A percentile compares a stretch with the other conserved stretches of the same genome.
Evolutionary conservation across 1,140 invertebrate genomes (phyloP).

Genomic region (Rhagoletis zephyria): DNA sequence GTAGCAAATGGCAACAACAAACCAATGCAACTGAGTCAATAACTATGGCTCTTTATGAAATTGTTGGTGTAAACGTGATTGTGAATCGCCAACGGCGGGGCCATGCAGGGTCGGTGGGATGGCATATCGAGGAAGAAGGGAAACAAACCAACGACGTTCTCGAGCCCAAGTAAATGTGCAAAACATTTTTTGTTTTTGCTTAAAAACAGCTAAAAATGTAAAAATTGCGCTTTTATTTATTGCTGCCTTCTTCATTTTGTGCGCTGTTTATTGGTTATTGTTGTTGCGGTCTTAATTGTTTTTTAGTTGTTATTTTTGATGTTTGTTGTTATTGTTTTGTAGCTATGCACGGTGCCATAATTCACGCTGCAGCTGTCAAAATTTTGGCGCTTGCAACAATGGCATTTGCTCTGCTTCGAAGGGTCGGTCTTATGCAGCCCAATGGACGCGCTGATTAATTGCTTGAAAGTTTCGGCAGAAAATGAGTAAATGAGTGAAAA

Average conservation of each 20-base stretch:
- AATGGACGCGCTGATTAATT: conserved; percentile 40
- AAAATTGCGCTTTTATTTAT: conserved; percentile 45
- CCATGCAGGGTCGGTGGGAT: background rate
- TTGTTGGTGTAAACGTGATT: conserved; percentile 42
- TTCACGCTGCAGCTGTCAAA: conserved; percentile 41
- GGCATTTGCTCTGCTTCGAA: conserved; percentile 5
- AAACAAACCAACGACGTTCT: background rate
- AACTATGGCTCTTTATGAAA: conserved; percentile 38
- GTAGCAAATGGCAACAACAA: background rate
- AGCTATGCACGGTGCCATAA: conserved; percentile 17
- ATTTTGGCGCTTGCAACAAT: background rate
- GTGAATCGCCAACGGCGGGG: background rate
- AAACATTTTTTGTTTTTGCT: background rate
- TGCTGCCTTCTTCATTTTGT: background rate
- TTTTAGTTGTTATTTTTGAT: background rate
- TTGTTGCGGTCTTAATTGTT: conserved; percentile 46
- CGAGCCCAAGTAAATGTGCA: background rate
- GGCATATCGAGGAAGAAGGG: background rate
- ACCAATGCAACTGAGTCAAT: background rate
- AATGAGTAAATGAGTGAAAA: background rate
- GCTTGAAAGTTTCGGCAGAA: background rate
- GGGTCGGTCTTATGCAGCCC: background rate
- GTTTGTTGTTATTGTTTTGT: background rate
- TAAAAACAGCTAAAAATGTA: background rate
- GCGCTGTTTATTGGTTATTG: conserved; percentile 12